phyloP scores from a whole-genome alignment of 2,113 vertebrate genomes.

The Corythornis madagascariensis region DNA sequence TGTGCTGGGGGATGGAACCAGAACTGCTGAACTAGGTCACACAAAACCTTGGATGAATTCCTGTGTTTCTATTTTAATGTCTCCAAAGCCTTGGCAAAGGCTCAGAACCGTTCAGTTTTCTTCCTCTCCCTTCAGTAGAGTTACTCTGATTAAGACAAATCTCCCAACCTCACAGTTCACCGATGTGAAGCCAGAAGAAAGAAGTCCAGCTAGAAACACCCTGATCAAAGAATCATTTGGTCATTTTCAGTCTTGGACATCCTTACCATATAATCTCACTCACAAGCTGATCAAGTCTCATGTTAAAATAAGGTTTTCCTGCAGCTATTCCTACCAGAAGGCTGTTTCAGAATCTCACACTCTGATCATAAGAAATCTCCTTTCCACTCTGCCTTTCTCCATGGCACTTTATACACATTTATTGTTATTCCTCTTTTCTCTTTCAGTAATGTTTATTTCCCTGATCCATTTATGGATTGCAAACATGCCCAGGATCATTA shows the following conservation, averaged over 20 bases:
- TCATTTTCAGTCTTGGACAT: background rate
- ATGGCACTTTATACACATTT: background rate
- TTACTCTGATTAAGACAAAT: conserved; percentile 41
- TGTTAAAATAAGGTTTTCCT: background rate
- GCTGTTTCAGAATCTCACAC: background rate
- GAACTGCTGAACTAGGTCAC: conserved; percentile 64
- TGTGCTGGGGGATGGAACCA: background rate
- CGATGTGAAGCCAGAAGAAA: background rate
- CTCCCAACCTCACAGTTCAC: background rate
- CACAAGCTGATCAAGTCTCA: background rate
- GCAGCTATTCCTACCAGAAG: background rate
- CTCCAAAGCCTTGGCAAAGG: conserved; percentile 47
- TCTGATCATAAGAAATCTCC: background rate
- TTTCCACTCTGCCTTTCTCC: background rate
- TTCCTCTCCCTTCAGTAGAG: conserved; percentile 28
- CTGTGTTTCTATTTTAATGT: conserved; percentile 66
- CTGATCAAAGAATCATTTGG: background rate
- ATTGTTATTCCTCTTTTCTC: background rate
- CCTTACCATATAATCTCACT: background rate
- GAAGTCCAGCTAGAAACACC: background rate
- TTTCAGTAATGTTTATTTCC: background rate
- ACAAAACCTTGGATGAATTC: conserved; percentile 58
- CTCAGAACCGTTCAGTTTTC: conserved; percentile 53
- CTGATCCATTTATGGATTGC: background rate
- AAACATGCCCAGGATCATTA: background rate